Percentiles rank a stretch among this genome's conserved stretches.
These are phyloP conservation scores for Neogale vison DNA, from an alignment of 2,113 vertebrate species.

Conservation along the genomic window DNA sequence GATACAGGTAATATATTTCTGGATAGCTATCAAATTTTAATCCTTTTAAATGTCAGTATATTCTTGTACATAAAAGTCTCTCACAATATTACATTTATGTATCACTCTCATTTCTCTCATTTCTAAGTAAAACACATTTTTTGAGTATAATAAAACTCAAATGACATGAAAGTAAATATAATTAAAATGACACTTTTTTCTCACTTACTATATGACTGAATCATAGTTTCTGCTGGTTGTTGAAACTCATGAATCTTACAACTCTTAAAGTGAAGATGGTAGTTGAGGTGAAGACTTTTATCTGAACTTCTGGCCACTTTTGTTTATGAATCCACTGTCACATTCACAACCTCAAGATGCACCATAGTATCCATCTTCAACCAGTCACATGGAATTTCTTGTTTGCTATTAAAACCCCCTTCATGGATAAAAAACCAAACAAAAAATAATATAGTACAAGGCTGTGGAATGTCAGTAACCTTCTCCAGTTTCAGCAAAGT, in stretches of 20 bases:
- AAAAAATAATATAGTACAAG: neutral
- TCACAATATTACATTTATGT: neutral
- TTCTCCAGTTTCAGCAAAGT: neutral
- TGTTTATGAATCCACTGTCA: neutral
- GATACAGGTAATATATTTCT: neutral
- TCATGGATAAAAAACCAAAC: neutral
- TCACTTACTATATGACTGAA: constrained; percentile 52
- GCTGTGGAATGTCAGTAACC: neutral
- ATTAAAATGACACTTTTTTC: constrained; percentile 14
- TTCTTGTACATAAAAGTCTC: neutral
- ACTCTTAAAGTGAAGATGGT: neutral
- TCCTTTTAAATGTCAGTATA: neutral
- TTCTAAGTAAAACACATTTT: neutral
- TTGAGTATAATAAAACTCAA: neutral
- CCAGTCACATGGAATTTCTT: neutral
- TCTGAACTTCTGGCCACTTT: neutral
- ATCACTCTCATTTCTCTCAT: neutral
- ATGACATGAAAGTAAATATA: neutral
- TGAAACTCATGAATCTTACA: constrained; percentile 3
- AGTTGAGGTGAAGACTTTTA: neutral
- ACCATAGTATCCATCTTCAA: neutral
- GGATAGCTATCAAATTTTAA: neutral
- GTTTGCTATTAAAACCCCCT: neutral
- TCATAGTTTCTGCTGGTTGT: constrained; percentile 8
- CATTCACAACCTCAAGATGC: neutral